phyloP scores from a whole-genome alignment of 1,140 invertebrate species.

The Eueides isabella region DNA sequence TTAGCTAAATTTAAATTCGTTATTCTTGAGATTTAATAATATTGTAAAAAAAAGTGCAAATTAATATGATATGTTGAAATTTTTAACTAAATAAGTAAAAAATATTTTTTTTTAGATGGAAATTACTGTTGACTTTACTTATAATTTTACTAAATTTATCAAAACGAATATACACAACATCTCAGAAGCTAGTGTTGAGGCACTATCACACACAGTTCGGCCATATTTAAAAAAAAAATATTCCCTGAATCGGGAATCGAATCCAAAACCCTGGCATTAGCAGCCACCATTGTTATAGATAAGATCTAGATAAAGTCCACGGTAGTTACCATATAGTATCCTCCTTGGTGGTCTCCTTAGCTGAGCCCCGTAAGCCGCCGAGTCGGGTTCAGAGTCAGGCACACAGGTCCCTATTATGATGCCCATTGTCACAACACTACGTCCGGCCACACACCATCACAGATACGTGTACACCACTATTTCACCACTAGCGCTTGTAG shows the following conservation, averaged over 20 bases:
- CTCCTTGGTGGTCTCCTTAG: constrained; percentile 59
- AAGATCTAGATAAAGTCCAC: not conserved
- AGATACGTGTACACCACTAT: not conserved
- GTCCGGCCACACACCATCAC: constrained; percentile 39
- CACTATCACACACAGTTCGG: too few relatives aligned
- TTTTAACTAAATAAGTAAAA: too few relatives aligned
- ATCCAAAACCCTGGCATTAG: too few relatives aligned
- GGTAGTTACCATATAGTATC: constrained; percentile 67
- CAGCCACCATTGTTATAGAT: not conserved
- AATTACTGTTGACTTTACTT: too few relatives aligned
- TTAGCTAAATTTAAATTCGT: not conserved
- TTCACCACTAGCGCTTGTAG: constrained; percentile 14
- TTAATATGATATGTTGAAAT: too few relatives aligned
- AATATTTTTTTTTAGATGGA: too few relatives aligned
- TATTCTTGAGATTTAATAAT: not conserved
- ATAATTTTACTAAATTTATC: too few relatives aligned
- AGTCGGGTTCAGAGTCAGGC: constrained; percentile 85
- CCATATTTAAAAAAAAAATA: too few relatives aligned
- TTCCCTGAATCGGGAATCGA: too few relatives aligned
- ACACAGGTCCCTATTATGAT: constrained; percentile 89
- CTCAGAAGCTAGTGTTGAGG: too few relatives aligned
- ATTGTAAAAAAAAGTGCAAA: too few relatives aligned
- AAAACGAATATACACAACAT: too few relatives aligned
- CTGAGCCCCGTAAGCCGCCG: constrained; percentile 71
- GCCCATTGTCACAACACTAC: constrained; percentile 83